Base-by-base conservation (phyloP, 2,888 invertebrate species). In the Plutella xylostella region DNA sequence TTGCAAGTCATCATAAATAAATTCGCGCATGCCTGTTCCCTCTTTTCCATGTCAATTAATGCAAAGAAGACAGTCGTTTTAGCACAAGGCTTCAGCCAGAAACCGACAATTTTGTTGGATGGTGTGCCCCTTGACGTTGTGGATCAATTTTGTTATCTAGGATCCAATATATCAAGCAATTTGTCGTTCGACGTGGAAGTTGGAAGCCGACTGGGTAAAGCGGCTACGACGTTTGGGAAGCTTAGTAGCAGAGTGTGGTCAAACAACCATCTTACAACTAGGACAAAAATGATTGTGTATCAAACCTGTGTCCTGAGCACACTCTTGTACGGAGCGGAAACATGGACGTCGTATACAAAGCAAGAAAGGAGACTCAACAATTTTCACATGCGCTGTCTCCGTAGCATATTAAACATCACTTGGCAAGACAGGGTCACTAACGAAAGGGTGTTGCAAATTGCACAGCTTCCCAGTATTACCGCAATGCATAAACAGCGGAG, bases 321-420 rank as follows among this genome's bases (percentile, higher is more conserved):
- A 9, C 39, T 22, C 22, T 39, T 7, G 39, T 39, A 39, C 22
- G 39, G 39, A 39, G 39, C 21, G 3, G 14, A 39, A 20, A 39
- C 25, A 3, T 39, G 39, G 39, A 42, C 21, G 17, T 33, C 42
- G n/a, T 42, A 31, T 20, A 17, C 41, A 18, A 42, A 22, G 18
- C 30, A 42, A 5, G 19, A 42, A 18, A 12, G 41, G 6, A 9
- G 30, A 18, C 21, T 39, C 12, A 39, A 22, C 15, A 22, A n/a
- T n/a, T n/a, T n/a, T n/a, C n/a, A n/a, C n/a, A n/a, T n/a, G n/a
- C n/a, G n/a, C n/a, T n/a, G n/a, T n/a, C n/a, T n/a, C n/a, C n/a
- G n/a, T n/a, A n/a, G n/a, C n/a, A n/a, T n/a, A n/a, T n/a, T n/a
- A n/a, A n/a, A n/a, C n/a, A n/a, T n/a, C n/a, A n/a, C n/a, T n/a